phyloP scores from a whole-genome alignment of 1,140 invertebrate species.

The Aricia agestis region DNA sequence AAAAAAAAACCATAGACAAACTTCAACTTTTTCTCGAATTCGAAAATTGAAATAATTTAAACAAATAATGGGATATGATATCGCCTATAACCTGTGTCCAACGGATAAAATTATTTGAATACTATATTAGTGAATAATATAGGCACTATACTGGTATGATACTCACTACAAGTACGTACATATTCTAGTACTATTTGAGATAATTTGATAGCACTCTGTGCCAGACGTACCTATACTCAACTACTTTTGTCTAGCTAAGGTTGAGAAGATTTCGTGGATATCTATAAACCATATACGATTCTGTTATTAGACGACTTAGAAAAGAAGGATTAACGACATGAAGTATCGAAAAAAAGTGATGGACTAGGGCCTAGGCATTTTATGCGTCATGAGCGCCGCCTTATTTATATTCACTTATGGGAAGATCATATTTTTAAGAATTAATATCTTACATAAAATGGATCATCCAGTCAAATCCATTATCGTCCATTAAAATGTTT shows the following conservation, averaged over 20 bases:
- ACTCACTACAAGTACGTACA: neutral
- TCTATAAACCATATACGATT: neutral
- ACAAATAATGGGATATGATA: too few relatives aligned
- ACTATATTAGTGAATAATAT: neutral
- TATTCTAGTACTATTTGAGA: neutral
- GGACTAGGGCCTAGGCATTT: neutral
- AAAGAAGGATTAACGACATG: too few relatives aligned
- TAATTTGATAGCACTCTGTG: neutral
- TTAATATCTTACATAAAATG: neutral
- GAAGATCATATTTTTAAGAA: neutral
- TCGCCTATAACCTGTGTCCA: neutral
- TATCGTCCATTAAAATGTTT: neutral
- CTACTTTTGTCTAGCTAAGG: neutral
- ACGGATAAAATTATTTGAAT: neutral
- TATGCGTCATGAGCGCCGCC: neutral
- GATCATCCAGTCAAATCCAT: neutral
- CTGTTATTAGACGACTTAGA: too few relatives aligned
- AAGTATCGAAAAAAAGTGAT: too few relatives aligned
- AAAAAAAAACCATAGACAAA: too few relatives aligned
- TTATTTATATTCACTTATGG: neutral
- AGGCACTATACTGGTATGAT: constrained; percentile 1
- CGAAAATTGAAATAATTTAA: too few relatives aligned
- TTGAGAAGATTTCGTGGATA: neutral
- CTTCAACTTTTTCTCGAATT: too few relatives aligned
- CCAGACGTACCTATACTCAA: neutral